phyloP scores from a whole-genome alignment of 2,888 invertebrate species.

The Spodoptera picta region DNA sequence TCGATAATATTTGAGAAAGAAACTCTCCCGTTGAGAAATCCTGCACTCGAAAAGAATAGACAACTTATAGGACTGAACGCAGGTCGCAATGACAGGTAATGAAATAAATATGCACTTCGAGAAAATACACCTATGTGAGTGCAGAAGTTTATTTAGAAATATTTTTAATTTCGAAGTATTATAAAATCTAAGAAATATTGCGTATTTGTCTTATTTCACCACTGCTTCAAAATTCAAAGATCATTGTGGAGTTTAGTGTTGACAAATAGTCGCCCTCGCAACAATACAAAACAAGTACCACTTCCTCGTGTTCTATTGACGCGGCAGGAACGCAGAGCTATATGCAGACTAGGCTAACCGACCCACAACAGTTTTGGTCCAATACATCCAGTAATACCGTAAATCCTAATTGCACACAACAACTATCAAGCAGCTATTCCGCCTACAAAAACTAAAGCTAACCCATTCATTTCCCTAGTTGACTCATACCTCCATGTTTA shows the following conservation, averaged over 20 bases:
- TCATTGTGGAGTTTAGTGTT: not conserved
- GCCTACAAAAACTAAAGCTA: constrained; percentile 44
- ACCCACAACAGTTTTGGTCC: constrained; percentile 20
- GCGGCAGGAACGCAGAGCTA: constrained; percentile 39
- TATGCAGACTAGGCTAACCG: constrained; percentile 33
- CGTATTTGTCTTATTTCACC: no score
- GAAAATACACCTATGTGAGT: no score
- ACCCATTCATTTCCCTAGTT: constrained; percentile 40
- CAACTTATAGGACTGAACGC: no score
- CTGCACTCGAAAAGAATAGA: no score
- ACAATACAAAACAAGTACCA: constrained; percentile 26
- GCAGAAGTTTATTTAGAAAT: no score
- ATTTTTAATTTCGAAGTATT: no score
- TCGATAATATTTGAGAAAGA: no score
- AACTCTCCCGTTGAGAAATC: no score
- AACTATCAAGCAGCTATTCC: constrained; percentile 38
- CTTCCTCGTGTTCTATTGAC: constrained; percentile 42
- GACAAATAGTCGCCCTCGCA: constrained; percentile 16
- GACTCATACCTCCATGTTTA: constrained; percentile 39
- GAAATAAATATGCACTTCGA: no score
- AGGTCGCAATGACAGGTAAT: no score
- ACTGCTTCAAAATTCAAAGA: no score
- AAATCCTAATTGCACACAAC: constrained; percentile 40
- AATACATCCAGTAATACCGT: constrained; percentile 31
- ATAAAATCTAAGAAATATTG: no score